Conservation (phyloP, 2,888 invertebrate species). For the Aphidius colemani region DNA sequence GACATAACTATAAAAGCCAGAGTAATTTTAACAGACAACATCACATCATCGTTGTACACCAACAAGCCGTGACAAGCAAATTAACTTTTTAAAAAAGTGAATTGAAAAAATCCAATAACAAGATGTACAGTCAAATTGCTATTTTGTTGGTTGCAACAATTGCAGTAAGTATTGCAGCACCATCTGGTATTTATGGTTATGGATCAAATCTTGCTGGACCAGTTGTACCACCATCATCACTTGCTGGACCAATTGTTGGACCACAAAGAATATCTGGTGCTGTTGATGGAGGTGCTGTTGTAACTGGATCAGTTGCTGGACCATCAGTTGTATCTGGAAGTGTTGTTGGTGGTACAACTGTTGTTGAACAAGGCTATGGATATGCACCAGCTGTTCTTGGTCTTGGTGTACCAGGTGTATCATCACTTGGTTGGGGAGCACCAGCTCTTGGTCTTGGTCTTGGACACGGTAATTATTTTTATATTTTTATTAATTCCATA, state of each 20-base stretch:
- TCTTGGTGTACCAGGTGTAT: constrained; percentile 30
- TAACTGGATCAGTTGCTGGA: constrained; percentile 55
- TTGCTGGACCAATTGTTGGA: constrained; percentile 51
- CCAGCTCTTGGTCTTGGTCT: constrained; percentile 24
- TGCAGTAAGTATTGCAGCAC: constrained; percentile 48
- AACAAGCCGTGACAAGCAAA: constrained; percentile 33
- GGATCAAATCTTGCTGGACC: constrained; percentile 48
- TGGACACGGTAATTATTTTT: constrained; percentile 14
- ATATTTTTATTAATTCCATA: not conserved
- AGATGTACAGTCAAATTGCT: constrained; percentile 47
- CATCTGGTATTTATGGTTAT: constrained; percentile 47
- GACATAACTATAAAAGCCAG: constrained; percentile 51
- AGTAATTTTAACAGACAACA: constrained; percentile 34
- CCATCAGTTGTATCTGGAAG: constrained; percentile 53
- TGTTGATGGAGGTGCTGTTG: constrained; percentile 55
- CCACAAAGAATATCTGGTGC: constrained; percentile 55
- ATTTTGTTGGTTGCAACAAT: constrained; percentile 44
- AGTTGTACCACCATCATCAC: constrained; percentile 44
- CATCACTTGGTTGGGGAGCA: constrained; percentile 25
- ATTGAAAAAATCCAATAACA: constrained; percentile 14
- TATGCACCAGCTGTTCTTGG: constrained; percentile 29
- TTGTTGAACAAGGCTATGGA: constrained; percentile 42
- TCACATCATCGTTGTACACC: constrained; percentile 46
- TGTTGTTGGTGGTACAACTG: constrained; percentile 48
- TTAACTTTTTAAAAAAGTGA: constrained; percentile 21